A percentile compares a stretch with the other conserved stretches of the same genome.
phyloP scores from a whole-genome alignment of 2,888 invertebrate species.

The Melinaea menophilus region DNA sequence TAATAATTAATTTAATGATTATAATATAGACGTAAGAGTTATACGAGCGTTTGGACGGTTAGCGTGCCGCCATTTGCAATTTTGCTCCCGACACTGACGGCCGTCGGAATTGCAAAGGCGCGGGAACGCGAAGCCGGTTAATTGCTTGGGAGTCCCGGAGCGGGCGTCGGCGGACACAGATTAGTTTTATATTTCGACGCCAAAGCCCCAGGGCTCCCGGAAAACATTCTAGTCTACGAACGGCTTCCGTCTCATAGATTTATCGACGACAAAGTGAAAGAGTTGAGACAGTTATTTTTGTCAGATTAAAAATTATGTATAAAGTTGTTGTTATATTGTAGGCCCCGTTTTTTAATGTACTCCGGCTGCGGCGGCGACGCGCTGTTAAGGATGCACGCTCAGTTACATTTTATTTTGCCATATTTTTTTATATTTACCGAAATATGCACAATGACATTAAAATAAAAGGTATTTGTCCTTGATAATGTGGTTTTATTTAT shows the following conservation, averaged over 20 bases:
- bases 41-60: slow-evolving; percentile 46
- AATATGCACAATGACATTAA: slow-evolving; percentile 74
- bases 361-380: slow-evolving; percentile 37
- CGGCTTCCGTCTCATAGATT: slow-evolving; percentile 62
- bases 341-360: slow-evolving; percentile 38
- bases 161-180: slow-evolving; percentile 33
- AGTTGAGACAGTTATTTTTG: slow-evolving; percentile 59
- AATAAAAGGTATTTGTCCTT: slow-evolving; percentile 75
- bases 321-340: slow-evolving; percentile 48
- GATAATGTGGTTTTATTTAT: slow-evolving; percentile 55
- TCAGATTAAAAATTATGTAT: slow-evolving; percentile 49
- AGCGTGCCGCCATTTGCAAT: slow-evolving; percentile 34
- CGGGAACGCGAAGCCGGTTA: slow-evolving; percentile 36
- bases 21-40: slow-evolving; percentile 56
- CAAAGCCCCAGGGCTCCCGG: slow-evolving; percentile 38
- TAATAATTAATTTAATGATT: slow-evolving; percentile 52
- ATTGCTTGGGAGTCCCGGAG: slow-evolving; percentile 41
- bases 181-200: slow-evolving; percentile 17
- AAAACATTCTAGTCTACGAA: slow-evolving; percentile 59
- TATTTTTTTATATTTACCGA: slow-evolving; percentile 70
- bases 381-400: slow-evolving; percentile 55
- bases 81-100: slow-evolving; percentile 20
- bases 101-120: slow-evolving; percentile 28
- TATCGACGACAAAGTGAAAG: slow-evolving; percentile 37
- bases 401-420: slow-evolving; percentile 60